Percentiles rank a stretch among this genome's conserved stretches.
Conservation (phyloP, 23 tunicate species). For the Halocynthia roretzi region DNA sequence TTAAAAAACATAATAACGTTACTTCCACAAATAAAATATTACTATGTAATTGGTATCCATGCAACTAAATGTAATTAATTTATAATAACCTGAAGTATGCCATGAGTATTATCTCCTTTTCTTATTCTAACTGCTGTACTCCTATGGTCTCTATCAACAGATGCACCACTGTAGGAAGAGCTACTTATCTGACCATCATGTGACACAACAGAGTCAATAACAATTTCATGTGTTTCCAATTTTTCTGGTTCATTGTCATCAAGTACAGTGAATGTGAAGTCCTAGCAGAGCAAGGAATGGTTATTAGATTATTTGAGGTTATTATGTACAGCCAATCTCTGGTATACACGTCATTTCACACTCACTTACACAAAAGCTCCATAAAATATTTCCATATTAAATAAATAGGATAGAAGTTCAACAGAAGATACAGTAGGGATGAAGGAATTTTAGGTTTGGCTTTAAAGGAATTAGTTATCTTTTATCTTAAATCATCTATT, state of each 20-base stretch:
- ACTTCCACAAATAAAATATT: too few species aligned
- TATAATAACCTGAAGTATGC: slow-evolving; percentile 54
- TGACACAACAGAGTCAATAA: slow-evolving; percentile 9
- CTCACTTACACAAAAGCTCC: too few species aligned
- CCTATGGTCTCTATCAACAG: slow-evolving; percentile 15
- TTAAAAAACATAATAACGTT: too few species aligned
- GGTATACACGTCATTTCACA: too few species aligned
- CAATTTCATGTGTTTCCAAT: slow-evolving; percentile 32
- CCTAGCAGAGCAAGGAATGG: slow-evolving; percentile 20
- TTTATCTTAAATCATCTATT: too few species aligned
- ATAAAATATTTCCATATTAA: too few species aligned
- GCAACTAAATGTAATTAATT: background rate
- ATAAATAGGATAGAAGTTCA: too few species aligned
- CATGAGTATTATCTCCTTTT: slow-evolving; percentile 67
- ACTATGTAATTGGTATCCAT: background rate
- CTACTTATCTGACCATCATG: slow-evolving; percentile 47
- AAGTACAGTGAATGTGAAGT: slow-evolving; percentile 22
- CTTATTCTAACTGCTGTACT: slow-evolving; percentile 22
- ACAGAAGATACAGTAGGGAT: too few species aligned
- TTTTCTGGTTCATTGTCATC: slow-evolving; percentile 58
- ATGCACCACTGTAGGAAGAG: slow-evolving; percentile 52
- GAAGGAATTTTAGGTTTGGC: too few species aligned
- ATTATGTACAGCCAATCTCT: too few species aligned
- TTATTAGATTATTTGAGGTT: too few species aligned
- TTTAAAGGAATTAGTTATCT: too few species aligned